Base-by-base conservation (phyloP, 2,113 vertebrate genomes). In the Furnarius figulus region DNA sequence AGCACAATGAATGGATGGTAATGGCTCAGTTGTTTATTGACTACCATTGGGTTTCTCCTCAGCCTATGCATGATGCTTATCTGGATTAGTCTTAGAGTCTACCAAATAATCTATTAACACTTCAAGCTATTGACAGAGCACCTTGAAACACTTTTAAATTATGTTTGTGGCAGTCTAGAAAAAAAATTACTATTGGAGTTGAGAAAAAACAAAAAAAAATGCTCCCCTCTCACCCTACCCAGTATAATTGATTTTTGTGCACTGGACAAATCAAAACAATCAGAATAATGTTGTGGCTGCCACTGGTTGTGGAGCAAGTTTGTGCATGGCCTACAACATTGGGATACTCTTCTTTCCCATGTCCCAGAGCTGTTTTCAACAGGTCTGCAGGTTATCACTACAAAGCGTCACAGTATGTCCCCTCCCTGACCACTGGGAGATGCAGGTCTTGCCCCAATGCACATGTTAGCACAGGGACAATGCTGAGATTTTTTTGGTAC, bases 311-410 rank as follows among this genome's bases (percentile, higher is more conserved):
- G 14, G 44, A 61, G 35, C 11, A 28, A 12, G 22, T 76, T 78
- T 78, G 35, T 71, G 46, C 9, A 4, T 12, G 9, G 18, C 28
- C 30, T 19, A 3, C 39, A 3, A 8, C 31, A 21, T 8, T 35
- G 30, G 17, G 40, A 52, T 73, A 35, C 35, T 0, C 0, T 63
- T 56, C 44, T 47, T 55, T 4, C 5, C 31, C n/a, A 12, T 1
- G 1, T 59, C 21, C 5, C 40, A 30, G 4, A 7, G 47, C 5
- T 37, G 30, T 49, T 82, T 77, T 39, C 49, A 39, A 15, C 5
- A 47, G 20, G 5, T 30, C 42, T 28, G 5, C 50, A 35, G 21
- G 39, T 27, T 81, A 12, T 58, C 50, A 9, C 52, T 49, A 33
- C 35, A 33, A 58, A 72, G 52, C 21, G 14, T 75, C 33, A 25